Evolutionary conservation across 2,888 invertebrate species (phyloP), one percentile per base, ranked within the genome.

Genomic region (Caenorhabditis doughertyi): DNA sequence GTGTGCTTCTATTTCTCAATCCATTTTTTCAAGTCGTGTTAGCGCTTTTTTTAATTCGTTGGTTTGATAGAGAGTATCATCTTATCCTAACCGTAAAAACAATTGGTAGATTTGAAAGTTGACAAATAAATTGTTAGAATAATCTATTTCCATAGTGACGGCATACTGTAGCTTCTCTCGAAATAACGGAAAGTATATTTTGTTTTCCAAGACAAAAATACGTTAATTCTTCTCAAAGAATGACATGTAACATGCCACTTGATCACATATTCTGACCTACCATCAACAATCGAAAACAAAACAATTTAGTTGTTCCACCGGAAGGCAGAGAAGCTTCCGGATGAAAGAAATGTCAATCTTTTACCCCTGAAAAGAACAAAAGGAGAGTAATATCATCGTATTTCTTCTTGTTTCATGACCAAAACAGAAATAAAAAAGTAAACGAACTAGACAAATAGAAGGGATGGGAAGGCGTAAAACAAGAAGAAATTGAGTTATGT

Each of bases 341-440:
- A 39, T 47, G 44, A 47, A 18, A 60, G 60, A 68, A 51, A 55
- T 77, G 77, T 62, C 77, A 77, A 32, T 77, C 77, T 68, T 77
- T 44, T 32, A 9, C 23, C 42, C 44, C 39, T 3, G 0, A 42
- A 39, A 55, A 39, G 27, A 32, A 29, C 27, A 55, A 27, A 4
- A 39, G 39, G 39, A 58, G 5, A 58, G 8, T 18, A 47, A 47
- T 42, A 16, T 27, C 23, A 53, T 13, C 53, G 32, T 51, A 8
- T 53, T 35, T 21, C 32, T 64, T 47, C 18, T 18, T 2, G 18
- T 65, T 35, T 51, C n/a, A 35, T 32, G 35, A 51, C 3, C 9
- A 65, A 44, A 64, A 35, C 23, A 39, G 21, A 18, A 29, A 39
- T n/a, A n/a, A 64, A 64, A 62, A 64, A 64, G 64, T 64, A 64